A percentile compares a stretch with the other conserved stretches of the same genome.
Evolutionary conservation across 2,113 vertebrate species (phyloP).

Genomic region (Tricholaema leucomelas): DNA sequence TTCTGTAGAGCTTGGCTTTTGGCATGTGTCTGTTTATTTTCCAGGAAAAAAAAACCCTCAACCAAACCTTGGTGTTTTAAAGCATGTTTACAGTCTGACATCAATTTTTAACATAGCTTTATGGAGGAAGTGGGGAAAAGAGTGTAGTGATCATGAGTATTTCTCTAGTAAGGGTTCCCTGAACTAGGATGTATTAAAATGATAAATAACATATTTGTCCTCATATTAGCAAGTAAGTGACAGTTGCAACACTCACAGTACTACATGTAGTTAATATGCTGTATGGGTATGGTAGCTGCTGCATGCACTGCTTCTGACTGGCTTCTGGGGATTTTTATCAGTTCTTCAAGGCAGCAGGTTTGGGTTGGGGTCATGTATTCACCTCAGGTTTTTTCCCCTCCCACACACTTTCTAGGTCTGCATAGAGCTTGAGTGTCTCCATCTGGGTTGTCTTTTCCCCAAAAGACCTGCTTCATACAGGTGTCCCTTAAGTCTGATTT

Average conservation of each 20-base stretch:
- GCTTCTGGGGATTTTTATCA: neutral
- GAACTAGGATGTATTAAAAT: neutral
- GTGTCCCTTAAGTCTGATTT: neutral
- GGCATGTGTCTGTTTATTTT: neutral
- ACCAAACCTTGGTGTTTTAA: neutral
- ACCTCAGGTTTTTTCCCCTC: fast-evolving
- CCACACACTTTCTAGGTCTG: neutral
- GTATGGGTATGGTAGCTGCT: neutral
- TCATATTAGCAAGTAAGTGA: neutral
- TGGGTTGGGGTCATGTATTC: neutral
- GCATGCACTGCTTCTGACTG: neutral
- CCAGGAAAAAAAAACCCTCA: neutral
- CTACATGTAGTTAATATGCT: neutral
- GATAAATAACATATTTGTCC: neutral
- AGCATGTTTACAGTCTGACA: neutral
- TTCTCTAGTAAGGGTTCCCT: neutral
- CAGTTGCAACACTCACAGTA: neutral
- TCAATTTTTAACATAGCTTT: neutral
- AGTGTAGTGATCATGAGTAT: neutral
- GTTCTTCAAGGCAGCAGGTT: neutral
- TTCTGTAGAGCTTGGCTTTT: slow-evolving; percentile 11
- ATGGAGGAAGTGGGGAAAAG: neutral
- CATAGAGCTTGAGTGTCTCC: neutral
- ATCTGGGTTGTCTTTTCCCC: neutral
- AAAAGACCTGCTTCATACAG: neutral